Evolutionary conservation across 2,888 invertebrate genomes (phyloP).

Genomic region (Hirudinaria manillensis): DNA sequence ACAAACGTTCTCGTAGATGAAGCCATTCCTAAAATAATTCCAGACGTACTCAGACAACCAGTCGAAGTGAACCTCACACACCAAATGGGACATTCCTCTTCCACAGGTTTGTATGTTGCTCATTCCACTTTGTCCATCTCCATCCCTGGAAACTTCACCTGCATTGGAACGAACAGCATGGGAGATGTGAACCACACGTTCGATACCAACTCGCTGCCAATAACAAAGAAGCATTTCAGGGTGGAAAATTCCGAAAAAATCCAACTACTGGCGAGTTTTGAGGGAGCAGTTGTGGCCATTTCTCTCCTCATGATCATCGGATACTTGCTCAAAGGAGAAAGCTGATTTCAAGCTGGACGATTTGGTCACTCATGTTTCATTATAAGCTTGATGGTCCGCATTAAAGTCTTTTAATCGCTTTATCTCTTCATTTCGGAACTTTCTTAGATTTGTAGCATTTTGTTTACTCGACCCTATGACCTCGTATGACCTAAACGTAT

Average conservation of each 20-base stretch:
- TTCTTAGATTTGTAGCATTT: too few relatives aligned
- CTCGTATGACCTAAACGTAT: too few relatives aligned
- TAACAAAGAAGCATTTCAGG: conserved; percentile 3
- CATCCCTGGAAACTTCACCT: conserved; percentile 25
- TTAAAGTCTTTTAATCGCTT: too few relatives aligned
- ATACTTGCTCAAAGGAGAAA: conserved; percentile 18
- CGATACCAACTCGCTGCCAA: conserved; percentile 12
- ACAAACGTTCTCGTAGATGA: background rate
- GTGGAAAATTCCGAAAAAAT: background rate
- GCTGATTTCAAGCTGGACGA: background rate
- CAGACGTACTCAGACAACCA: background rate
- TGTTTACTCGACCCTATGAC: too few relatives aligned
- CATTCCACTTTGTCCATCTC: conserved; percentile 16
- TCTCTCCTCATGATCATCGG: conserved; percentile 13
- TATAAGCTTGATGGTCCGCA: too few relatives aligned
- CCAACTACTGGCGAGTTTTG: background rate
- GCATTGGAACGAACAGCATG: conserved; percentile 10
- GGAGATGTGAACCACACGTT: conserved; percentile 18
- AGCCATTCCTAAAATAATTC: background rate
- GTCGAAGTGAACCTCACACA: background rate
- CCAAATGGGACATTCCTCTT: background rate
- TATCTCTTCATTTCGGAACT: too few relatives aligned
- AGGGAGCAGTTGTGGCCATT: conserved; percentile 12
- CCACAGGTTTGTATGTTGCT: background rate
- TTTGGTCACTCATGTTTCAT: too few relatives aligned